These are phyloP conservation scores for Prunella strophiata DNA, from an alignment of 2,797 vertebrate genomes.

Conservation along the genomic window DNA sequence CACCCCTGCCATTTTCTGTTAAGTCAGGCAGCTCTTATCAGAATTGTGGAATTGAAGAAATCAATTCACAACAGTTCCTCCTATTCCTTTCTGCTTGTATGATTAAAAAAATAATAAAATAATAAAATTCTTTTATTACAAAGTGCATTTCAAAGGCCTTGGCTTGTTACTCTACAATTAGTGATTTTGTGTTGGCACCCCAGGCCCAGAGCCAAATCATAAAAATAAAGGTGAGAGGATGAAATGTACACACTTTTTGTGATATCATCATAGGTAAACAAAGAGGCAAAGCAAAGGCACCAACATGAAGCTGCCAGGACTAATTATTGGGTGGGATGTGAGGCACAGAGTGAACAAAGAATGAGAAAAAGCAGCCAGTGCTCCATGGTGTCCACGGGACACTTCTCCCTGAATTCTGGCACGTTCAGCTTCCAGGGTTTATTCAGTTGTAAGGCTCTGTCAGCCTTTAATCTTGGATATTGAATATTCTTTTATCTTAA, in stretches of 20 bases:
- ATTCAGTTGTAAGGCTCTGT: neutral
- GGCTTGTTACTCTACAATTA: conserved; percentile 50
- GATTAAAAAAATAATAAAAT: neutral
- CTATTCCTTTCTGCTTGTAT: neutral
- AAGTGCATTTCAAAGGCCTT: conserved; percentile 60
- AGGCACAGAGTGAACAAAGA: conserved; percentile 22
- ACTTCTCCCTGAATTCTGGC: neutral
- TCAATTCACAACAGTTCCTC: neutral
- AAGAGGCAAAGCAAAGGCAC: conserved; percentile 63
- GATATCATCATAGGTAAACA: conserved; percentile 68
- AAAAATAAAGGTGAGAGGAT: neutral
- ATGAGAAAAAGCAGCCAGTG: neutral
- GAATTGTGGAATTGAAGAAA: neutral
- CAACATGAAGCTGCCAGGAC: conserved; percentile 44
- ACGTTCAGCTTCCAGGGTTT: neutral
- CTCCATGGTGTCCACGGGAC: neutral
- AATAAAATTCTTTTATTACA: neutral
- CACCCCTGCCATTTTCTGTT: neutral
- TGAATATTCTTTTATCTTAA: neutral
- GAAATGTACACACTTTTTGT: conserved; percentile 25
- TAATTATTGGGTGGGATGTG: conserved; percentile 55
- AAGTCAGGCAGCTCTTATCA: neutral
- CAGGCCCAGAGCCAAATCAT: conserved; percentile 46
- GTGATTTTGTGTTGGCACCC: conserved; percentile 54
- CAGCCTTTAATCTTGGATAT: neutral